phyloP scores from a whole-genome alignment of 1,140 invertebrate species.

The Zophobas morio region DNA sequence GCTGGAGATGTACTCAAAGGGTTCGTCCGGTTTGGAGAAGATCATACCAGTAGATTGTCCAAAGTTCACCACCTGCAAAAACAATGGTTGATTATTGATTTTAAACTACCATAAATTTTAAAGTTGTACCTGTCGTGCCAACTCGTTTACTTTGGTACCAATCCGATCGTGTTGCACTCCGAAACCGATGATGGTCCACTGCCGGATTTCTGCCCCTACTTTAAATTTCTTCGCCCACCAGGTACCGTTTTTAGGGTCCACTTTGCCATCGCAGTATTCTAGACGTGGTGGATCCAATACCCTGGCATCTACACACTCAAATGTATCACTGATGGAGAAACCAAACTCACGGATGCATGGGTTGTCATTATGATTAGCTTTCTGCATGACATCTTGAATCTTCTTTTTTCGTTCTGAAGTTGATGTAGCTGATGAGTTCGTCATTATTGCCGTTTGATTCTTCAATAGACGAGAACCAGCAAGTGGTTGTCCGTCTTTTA shows the following conservation, averaged over 20 bases:
- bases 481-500: conserved; percentile 75
- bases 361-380: conserved; percentile 69
- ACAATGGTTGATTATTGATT: not conserved
- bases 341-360: conserved; percentile 73
- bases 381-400: conserved; percentile 73
- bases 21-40: conserved; percentile 21
- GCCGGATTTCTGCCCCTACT: conserved; percentile 48
- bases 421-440: conserved; percentile 74
- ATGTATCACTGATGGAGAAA: conserved; percentile 69
- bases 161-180: conserved; percentile 32
- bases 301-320: conserved; percentile 72
- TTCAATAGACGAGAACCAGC: conserved; percentile 70
- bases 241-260: conserved; percentile 65
- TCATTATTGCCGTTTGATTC: conserved; percentile 76
- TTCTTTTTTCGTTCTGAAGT: conserved; percentile 74
- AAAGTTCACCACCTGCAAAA: conserved; percentile 50
- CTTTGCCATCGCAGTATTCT: conserved; percentile 65
- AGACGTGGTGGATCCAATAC: conserved; percentile 72
- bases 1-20: conserved; percentile 39
- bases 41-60: conserved; percentile 50
- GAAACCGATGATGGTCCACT: conserved; percentile 67
- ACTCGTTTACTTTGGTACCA: not conserved
- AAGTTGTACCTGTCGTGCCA: too few relatives aligned
- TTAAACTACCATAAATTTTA: too few relatives aligned
- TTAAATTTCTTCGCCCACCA: conserved; percentile 68